Evolutionary conservation across 2,113 vertebrate genomes (phyloP), one percentile per base, ranked within the genome.

Genomic region (Spea multiplicata): DNA sequence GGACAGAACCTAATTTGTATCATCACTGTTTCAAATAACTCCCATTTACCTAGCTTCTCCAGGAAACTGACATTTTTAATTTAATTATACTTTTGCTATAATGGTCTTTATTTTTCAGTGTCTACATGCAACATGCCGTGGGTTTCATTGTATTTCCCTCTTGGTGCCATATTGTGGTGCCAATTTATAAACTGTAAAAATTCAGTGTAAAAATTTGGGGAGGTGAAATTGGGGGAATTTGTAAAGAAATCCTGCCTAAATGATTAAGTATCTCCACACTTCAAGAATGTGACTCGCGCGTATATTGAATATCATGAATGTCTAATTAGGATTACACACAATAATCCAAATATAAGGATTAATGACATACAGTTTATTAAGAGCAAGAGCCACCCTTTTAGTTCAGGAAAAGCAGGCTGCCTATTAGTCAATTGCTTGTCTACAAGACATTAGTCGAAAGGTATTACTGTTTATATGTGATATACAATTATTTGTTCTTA

Each of bases 91-190:
- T 93, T 93, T 90, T 89, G 88, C 87, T 93, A n/a, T n/a, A 93
- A 93, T 91, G 90, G 87, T 93, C 91, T 93, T 92, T 93, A 92
- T 93, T 92, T 93, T 93, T 93, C 92, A 92, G 90, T 91, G 91
- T 93, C 92, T 92, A 67, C 84, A 83, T 80, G 80, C 85, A 87
- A 90, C 91, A 86, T n/a, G 84, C 84, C 86, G 16, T 67, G 83
- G 86, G 81, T 82, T 86, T 88, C 83, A 81, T 81, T 86, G 85
- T 78, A 82, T 30, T 73, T 75, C 76, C 53, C 81, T 62, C 61
- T 81, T 83, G 46, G 83, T 83, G 81, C 66, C 83, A 81, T 83
- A 80, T 74, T 75, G 1, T 76, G 77, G 90, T 90, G 91, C 82
- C 88, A 94, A 92, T 93, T 93, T 92, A 92, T 90, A 93, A 91